phyloP scores from a whole-genome alignment of 2,797 vertebrate species.

The Tokudaia muenninki region DNA sequence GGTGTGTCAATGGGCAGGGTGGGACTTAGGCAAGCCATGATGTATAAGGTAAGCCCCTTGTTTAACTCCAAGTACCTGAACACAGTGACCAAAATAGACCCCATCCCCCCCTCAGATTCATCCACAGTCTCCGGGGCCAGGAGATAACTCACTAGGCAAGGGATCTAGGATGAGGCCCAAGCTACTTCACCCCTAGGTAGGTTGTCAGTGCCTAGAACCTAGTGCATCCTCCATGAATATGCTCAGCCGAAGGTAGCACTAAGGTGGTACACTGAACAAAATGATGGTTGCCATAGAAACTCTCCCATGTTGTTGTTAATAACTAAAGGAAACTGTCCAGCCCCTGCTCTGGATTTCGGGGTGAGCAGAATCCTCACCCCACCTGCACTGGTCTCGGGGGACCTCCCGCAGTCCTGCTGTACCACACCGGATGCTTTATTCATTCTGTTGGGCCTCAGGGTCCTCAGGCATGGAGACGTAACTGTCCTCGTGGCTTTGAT shows the following conservation, averaged over 20 bases:
- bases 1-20: background rate
- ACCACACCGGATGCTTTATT: background rate
- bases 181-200: background rate
- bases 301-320: background rate
- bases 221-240: background rate
- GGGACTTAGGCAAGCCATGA: background rate
- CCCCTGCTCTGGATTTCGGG: background rate
- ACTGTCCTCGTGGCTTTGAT: background rate
- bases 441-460: background rate
- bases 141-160: background rate
- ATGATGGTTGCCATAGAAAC: background rate
- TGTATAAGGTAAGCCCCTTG: background rate
- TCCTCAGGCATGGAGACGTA: background rate
- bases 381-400: background rate
- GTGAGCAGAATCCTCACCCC: background rate
- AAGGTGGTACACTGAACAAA: background rate
- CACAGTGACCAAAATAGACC: rapidly evolving
- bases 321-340: background rate
- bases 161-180: background rate
- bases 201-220: background rate
- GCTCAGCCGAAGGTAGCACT: background rate
- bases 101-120: background rate
- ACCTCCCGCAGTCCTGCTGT: too few species aligned
- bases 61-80: background rate
- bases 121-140: background rate